A percentile compares a stretch with the other conserved stretches of the same genome.
phyloP scores from a whole-genome alignment of 2,797 vertebrate genomes.

The Helicolenus hilgendorfi region DNA sequence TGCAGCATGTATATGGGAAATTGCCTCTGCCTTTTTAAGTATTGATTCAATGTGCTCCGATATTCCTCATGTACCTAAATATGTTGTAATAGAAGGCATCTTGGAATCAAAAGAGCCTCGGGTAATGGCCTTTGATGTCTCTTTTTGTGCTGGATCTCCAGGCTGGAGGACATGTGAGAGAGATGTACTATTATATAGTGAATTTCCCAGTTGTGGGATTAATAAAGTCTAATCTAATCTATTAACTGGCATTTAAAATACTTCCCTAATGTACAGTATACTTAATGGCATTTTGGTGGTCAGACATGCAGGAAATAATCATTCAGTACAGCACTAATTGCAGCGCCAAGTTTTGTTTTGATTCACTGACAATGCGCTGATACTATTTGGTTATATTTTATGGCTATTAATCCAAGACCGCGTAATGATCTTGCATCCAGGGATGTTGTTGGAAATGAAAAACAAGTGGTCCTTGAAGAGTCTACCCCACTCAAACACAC shows the following conservation, averaged over 20 bases:
- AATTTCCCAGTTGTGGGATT: too few relatives aligned
- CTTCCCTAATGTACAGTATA: conserved; percentile 26
- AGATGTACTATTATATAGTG: too few relatives aligned
- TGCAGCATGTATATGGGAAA: conserved; percentile 1
- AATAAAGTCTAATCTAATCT: too few relatives aligned
- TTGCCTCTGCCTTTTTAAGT: conserved; percentile 14
- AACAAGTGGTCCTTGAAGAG: conserved; percentile 44
- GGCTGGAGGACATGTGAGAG: neutral
- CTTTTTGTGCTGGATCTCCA: neutral
- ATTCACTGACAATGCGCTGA: conserved; percentile 14
- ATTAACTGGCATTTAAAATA: conserved; percentile 38
- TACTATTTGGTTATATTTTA: conserved; percentile 35
- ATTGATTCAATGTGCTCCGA: conserved; percentile 8
- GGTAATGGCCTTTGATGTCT: conserved; percentile 23
- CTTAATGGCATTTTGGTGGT: conserved; percentile 16
- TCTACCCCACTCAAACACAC: neutral
- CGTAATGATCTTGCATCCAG: conserved; percentile 17
- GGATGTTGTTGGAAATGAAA: conserved; percentile 32
- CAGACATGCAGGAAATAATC: conserved; percentile 21
- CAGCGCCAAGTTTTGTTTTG: conserved; percentile 27
- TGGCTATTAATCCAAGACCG: conserved; percentile 33
- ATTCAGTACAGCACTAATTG: conserved; percentile 29
- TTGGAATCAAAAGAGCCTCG: neutral
- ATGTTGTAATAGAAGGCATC: conserved; percentile 1
- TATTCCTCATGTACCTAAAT: conserved; percentile 1